phyloP scores from a whole-genome alignment of 2,113 vertebrate species.

The Propithecus coquereli region DNA sequence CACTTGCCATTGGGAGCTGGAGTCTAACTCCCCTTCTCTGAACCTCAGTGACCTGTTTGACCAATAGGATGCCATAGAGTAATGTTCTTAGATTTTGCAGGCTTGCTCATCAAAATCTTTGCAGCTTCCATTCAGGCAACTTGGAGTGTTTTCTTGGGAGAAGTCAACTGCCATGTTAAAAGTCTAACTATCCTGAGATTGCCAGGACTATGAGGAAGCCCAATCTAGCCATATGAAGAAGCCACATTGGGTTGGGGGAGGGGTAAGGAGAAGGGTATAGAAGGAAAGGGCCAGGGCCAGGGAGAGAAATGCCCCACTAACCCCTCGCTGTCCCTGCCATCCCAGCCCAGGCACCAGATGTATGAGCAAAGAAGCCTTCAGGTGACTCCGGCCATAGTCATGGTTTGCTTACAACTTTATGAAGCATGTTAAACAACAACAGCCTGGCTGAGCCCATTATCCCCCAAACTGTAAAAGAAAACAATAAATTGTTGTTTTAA shows the following conservation, averaged over 20 bases:
- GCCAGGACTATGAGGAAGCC: not conserved
- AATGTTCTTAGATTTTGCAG: not conserved
- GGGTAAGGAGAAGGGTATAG: not conserved
- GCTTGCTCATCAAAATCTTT: not conserved
- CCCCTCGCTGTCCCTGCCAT: not conserved
- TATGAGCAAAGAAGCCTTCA: not conserved
- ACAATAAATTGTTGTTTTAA: not conserved
- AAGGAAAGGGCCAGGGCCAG: not conserved
- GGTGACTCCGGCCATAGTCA: not conserved
- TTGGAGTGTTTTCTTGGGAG: not conserved
- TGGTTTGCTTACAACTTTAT: not conserved
- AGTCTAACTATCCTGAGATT: too few species aligned
- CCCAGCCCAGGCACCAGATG: not conserved
- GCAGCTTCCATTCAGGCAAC: not conserved
- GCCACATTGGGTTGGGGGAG: not conserved
- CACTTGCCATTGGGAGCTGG: not conserved
- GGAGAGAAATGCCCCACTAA: not conserved
- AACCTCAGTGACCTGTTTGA: not conserved
- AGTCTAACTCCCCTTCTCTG: not conserved
- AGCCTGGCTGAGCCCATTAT: not conserved
- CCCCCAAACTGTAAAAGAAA: not conserved
- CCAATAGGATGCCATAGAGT: not conserved
- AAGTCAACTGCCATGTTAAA: not conserved
- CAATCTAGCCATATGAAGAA: not conserved
- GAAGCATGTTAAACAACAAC: not conserved